Evolutionary conservation across 2,113 vertebrate genomes (phyloP).

Genomic region (Pogona vitticeps): DNA sequence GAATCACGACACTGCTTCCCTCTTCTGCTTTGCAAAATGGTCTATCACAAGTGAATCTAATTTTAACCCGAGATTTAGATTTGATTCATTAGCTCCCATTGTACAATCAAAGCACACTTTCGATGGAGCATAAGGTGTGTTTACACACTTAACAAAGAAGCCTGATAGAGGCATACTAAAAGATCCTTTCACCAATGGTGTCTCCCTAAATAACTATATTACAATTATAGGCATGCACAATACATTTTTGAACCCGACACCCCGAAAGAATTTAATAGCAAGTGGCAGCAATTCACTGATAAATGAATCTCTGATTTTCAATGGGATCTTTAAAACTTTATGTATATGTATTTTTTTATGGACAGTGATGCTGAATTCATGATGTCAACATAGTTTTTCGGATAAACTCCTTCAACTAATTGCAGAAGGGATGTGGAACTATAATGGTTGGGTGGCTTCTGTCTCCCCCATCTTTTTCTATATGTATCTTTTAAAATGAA

Average conservation of each 20-base stretch:
- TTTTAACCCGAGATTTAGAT: conserved; percentile 41
- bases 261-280: conserved; percentile 11
- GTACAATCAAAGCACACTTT: conserved; percentile 41
- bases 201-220: conserved; percentile 15
- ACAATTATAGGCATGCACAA: neutral
- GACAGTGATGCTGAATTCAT: neutral
- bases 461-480: no score
- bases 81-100: conserved; percentile 55
- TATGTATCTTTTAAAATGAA: no score
- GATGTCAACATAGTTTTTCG: neutral
- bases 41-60: conserved; percentile 42
- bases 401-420: neutral
- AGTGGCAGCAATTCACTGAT: conserved; percentile 20
- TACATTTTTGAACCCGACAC: conserved; percentile 4
- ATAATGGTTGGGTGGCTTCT: no score
- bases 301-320: conserved; percentile 30
- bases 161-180: conserved; percentile 25
- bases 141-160: conserved; percentile 52
- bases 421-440: neutral
- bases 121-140: conserved; percentile 38
- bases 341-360: neutral
- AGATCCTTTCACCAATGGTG: neutral
- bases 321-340: rapidly evolving
- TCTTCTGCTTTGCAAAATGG: conserved; percentile 37
- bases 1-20: conserved; percentile 44